A percentile compares a stretch with the other conserved stretches of the same genome.
phyloP scores from a whole-genome alignment of 2,797 vertebrate species.

The Malurus splendens region DNA sequence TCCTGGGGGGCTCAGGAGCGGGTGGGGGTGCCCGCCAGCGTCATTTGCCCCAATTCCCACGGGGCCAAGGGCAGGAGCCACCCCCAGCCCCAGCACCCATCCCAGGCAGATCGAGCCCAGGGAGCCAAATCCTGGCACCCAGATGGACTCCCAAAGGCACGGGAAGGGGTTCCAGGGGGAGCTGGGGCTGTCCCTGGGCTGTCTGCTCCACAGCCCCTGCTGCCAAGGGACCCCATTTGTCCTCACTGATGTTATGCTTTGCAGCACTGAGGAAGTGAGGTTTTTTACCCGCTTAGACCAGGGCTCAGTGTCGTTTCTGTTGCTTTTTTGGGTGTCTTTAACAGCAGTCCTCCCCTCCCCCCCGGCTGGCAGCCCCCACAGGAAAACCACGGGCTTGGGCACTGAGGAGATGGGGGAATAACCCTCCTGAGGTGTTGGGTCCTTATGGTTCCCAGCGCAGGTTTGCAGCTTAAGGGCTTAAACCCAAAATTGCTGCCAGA shows the following conservation, averaged over 20 bases:
- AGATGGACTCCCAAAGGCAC: background rate
- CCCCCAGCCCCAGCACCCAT: background rate
- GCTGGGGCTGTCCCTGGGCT: background rate
- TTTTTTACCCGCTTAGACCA: background rate
- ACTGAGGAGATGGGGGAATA: accelerated
- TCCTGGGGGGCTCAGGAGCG: background rate
- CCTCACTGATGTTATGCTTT: background rate
- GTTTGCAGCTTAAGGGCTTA: background rate
- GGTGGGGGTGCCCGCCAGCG: accelerated
- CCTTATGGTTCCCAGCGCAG: background rate
- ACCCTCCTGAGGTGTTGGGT: background rate
- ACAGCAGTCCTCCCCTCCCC: accelerated
- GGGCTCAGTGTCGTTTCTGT: accelerated
- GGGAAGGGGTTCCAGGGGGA: background rate
- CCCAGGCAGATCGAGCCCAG: background rate
- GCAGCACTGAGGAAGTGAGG: background rate
- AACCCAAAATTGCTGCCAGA: background rate
- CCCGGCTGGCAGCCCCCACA: accelerated
- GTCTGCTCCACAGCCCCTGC: accelerated
- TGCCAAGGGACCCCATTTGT: background rate
- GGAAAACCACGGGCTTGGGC: background rate
- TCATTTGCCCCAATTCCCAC: accelerated
- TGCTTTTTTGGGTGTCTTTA: background rate
- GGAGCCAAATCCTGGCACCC: background rate
- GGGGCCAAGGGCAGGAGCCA: background rate